phyloP scores from a whole-genome alignment of 2,797 vertebrate species.

The Neopelma chrysocephalum region DNA sequence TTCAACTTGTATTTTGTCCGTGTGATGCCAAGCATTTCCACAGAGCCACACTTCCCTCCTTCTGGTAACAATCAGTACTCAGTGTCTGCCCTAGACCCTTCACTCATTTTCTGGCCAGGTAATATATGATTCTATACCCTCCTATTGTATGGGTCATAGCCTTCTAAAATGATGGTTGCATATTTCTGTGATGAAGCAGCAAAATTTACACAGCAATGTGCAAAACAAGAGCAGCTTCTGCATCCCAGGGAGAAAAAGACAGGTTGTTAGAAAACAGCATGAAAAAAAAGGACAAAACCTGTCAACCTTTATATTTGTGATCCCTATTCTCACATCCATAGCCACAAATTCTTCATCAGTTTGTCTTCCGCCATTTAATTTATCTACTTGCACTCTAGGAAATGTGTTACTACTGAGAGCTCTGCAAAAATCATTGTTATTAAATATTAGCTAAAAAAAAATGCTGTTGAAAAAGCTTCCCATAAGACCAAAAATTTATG shows the following conservation, averaged over 20 bases:
- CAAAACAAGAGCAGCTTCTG: background rate
- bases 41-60: background rate
- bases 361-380: background rate
- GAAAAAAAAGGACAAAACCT: background rate
- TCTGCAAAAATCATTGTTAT: conserved; percentile 25
- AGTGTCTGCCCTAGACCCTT: background rate
- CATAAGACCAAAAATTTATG: conserved; percentile 30
- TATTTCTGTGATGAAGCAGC: conserved; percentile 13
- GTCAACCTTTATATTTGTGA: background rate
- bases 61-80: background rate
- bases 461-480: background rate
- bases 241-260: background rate
- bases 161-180: background rate
- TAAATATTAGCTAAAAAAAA: background rate
- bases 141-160: background rate
- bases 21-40: background rate
- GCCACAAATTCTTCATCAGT: conserved; percentile 13
- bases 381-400: background rate
- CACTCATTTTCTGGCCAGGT: background rate
- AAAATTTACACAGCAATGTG: background rate
- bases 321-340: background rate
- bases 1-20: background rate
- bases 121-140: background rate
- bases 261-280: background rate
- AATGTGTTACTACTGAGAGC: background rate